Evolutionary conservation across 2,888 invertebrate genomes (phyloP), one percentile per base, ranked within the genome.

Genomic region (Pegoplata infirma): DNA sequence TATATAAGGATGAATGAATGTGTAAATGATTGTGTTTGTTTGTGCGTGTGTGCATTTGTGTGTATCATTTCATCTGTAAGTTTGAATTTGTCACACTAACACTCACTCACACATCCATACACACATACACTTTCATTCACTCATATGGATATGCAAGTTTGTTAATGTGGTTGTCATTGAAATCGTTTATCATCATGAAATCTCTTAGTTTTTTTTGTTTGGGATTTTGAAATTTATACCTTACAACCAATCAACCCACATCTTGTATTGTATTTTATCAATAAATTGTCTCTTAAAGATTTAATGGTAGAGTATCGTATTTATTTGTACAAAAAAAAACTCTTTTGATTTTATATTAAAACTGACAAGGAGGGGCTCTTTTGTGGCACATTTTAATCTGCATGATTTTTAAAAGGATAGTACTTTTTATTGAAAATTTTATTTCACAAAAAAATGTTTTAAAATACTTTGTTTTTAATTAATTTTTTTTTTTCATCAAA

Each of bases 1-100:
- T 56, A 71, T n/a, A n/a, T 16, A 59, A 58, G 17, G n/a, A 58
- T 53, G 58, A 51, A 85, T 84, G 81, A 76, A 66, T 77, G 47
- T n/a, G n/a, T 40, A 53, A 25, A n/a, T 21, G n/a, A 51, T 8
- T 49, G 58, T 8, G n/a, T n/a, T n/a, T 56, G 12, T 23, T 8
- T 53, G 25, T 28, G 32, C 61, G 21, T 36, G 23, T 44, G 10
- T 23, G 21, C 23, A n/a, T 21, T n/a, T n/a, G 23, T n/a, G 12
- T 14, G 14, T 40, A 36, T 21, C 23, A 14, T 12, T 49, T 10
- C 46, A 64, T 21, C 51, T 53, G 61, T 63, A 44, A 53, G 19
- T 61, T 49, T 25, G 25, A 63, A 55, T 63, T 44, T 59, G 19
- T 44, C 49, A 59, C 58, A 66, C 32, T 17, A 21, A 8, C 53